Percentiles rank a stretch among this genome's conserved stretches.
Conservation (phyloP, 2,113 vertebrate species). For the Lepus timidus region DNA sequence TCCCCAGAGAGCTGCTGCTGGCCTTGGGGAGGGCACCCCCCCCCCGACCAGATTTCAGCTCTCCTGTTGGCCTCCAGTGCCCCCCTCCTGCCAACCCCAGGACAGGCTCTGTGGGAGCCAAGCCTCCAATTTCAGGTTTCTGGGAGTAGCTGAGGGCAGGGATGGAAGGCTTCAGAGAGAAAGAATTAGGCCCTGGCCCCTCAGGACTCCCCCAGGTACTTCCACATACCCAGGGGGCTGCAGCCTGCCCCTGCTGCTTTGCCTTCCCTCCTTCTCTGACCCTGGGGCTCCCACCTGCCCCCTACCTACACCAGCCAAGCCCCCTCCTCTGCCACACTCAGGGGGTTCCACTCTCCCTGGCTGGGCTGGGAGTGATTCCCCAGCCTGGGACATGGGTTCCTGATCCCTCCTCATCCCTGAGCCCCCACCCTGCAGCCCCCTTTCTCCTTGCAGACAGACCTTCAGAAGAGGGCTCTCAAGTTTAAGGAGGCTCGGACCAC, state of each 20-base stretch:
- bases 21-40: conserved; percentile 65
- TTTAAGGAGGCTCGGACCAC: conserved; percentile 71
- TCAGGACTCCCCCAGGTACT: conserved; percentile 65
- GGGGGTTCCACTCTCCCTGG: conserved; percentile 38
- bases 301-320: background rate
- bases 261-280: conserved; percentile 44
- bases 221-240: conserved; percentile 72
- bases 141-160: conserved; percentile 77
- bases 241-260: conserved; percentile 40
- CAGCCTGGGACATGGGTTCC: background rate
- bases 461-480: conserved; percentile 74
- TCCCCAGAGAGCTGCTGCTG: conserved; percentile 66
- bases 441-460: conserved; percentile 38
- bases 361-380: background rate
- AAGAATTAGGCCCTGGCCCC: conserved; percentile 83
- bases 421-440: background rate
- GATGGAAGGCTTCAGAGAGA: conserved; percentile 76
- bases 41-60: conserved; percentile 24
- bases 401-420: conserved; percentile 1
- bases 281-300: conserved; percentile 62
- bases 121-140: conserved; percentile 85
- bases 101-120: conserved; percentile 77
- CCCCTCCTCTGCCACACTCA: conserved; percentile 38
- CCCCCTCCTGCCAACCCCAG: conserved; percentile 67
- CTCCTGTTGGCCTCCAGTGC: conserved; percentile 46